Percentiles rank a stretch among this genome's conserved stretches.
Conservation (phyloP, 2,797 vertebrate species). For the Loriculus beryllinus region DNA sequence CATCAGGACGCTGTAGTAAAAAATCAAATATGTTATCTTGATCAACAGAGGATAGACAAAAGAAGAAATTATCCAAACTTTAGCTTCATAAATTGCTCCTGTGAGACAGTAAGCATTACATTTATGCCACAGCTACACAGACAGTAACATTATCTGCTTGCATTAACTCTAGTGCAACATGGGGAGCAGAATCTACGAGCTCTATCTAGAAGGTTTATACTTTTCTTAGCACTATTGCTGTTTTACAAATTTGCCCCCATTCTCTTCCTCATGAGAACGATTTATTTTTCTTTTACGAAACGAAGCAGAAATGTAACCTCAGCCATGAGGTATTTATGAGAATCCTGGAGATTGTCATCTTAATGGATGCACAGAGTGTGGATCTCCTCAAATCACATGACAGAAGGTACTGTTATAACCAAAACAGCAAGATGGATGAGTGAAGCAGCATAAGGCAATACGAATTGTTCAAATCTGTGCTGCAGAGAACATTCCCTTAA, state of each 20-base stretch:
- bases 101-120: neutral
- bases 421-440: neutral
- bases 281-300: neutral
- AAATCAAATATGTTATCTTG: neutral
- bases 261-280: neutral
- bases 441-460: neutral
- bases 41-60: neutral
- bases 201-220: neutral
- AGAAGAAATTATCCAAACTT: neutral
- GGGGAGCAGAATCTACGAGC: neutral
- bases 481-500: neutral
- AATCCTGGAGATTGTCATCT: neutral
- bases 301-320: neutral
- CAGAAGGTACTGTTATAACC: neutral
- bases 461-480: neutral
- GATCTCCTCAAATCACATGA: neutral
- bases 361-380: neutral
- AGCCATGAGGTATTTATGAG: neutral
- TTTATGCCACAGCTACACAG: neutral
- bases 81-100: neutral
- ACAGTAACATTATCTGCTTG: neutral
- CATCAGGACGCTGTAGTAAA: neutral
- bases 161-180: neutral
- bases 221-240: neutral
- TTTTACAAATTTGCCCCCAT: neutral